These are phyloP conservation scores for Aplysina aerophoba DNA, from an alignment of 37 sponge, comb jelly and placozoan genomes.

Conservation along the genomic window DNA sequence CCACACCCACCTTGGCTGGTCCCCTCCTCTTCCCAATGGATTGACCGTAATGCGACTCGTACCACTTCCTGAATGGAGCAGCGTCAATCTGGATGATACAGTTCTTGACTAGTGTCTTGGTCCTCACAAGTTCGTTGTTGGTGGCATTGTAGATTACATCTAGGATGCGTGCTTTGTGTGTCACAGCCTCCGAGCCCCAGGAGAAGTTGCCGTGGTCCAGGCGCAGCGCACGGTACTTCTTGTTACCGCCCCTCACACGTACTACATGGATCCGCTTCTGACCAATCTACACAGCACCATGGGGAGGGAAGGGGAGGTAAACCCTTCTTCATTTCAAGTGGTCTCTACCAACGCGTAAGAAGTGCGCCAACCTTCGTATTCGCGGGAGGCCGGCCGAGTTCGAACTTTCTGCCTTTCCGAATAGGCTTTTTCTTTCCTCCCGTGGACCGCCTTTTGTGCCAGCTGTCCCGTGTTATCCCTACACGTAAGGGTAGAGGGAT, in stretches of 20 bases:
- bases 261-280: slow-evolving; percentile 88
- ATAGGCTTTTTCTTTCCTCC: slow-evolving; percentile 85
- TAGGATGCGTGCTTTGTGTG: slow-evolving; percentile 87
- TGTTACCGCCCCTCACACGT: slow-evolving; percentile 93
- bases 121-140: slow-evolving; percentile 98
- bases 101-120: slow-evolving; percentile 99
- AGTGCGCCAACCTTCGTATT: slow-evolving; percentile 90
- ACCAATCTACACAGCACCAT: slow-evolving; percentile 84
- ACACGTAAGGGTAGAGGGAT: background rate
- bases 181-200: slow-evolving; percentile 93
- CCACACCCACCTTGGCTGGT: slow-evolving; percentile 1
- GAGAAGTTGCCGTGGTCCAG: slow-evolving; percentile 93
- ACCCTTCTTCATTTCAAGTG: too few species aligned
- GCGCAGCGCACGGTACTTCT: slow-evolving; percentile 90
- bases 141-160: slow-evolving; percentile 99
- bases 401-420: slow-evolving; percentile 98
- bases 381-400: slow-evolving; percentile 92
- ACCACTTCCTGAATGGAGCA: slow-evolving; percentile 97
- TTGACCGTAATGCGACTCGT: slow-evolving; percentile 89
- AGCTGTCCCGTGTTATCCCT: slow-evolving; percentile 96
- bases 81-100: slow-evolving; percentile 93
- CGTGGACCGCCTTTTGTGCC: slow-evolving; percentile 93
- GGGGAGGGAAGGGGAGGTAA: too few species aligned
- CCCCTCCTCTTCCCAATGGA: slow-evolving; percentile 86
- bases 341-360: too few species aligned